Percentiles rank a stretch among this genome's conserved stretches.
Evolutionary conservation across 1,140 invertebrate species (phyloP).

Genomic region (Adoxophyes honmai): DNA sequence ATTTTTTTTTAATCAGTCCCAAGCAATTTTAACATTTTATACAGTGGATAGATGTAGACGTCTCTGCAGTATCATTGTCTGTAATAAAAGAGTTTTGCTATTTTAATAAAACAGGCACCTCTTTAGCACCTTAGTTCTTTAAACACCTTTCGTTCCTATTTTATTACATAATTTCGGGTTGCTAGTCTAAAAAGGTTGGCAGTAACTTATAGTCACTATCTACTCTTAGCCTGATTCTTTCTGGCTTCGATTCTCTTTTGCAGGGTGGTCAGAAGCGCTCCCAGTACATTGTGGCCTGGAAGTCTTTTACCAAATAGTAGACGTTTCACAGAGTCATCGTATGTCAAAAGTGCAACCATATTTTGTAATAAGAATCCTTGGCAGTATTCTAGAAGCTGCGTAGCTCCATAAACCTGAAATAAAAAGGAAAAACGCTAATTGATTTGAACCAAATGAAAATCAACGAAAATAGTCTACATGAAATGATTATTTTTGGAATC

Average conservation of each 20-base stretch:
- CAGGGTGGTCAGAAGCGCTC: constrained; percentile 86
- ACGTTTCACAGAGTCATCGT: constrained; percentile 93
- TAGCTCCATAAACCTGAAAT: constrained; percentile 90
- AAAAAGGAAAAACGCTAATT: not conserved
- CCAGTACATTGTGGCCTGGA: constrained; percentile 93
- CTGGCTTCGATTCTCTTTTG: constrained; percentile 87
- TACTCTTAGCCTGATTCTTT: constrained; percentile 58
- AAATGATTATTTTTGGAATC: not conserved
- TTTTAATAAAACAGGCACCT: too few species aligned
- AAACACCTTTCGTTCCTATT: too few species aligned
- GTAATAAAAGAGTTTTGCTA: too few species aligned
- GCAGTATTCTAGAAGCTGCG: constrained; percentile 91
- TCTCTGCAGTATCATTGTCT: too few species aligned
- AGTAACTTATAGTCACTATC: too few species aligned
- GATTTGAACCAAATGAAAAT: not conserved
- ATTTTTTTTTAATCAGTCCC: too few species aligned
- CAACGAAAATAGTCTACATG: not conserved
- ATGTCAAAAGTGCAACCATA: constrained; percentile 94
- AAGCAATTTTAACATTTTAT: too few species aligned
- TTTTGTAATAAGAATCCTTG: constrained; percentile 95
- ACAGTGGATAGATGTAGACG: too few species aligned
- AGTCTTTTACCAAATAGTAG: constrained; percentile 92
- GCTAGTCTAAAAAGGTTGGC: too few species aligned
- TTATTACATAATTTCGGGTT: not conserved
- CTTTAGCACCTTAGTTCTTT: too few species aligned